phyloP scores from a whole-genome alignment of 2,888 invertebrate species.

The Sclerodermus sp. region DNA sequence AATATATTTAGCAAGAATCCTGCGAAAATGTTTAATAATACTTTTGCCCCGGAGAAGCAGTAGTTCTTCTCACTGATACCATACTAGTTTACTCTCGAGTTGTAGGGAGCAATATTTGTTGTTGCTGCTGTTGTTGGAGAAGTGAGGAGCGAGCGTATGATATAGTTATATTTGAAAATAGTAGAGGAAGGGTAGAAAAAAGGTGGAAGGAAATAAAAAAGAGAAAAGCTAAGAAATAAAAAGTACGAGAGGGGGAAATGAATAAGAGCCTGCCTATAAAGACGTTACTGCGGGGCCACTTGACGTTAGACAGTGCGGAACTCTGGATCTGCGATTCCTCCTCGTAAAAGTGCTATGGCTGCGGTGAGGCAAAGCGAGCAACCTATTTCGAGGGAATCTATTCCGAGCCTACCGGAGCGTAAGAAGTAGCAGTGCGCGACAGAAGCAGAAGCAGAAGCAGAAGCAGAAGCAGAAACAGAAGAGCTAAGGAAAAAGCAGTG shows the following conservation, averaged over 20 bases:
- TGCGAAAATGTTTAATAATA: no score
- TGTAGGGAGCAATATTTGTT: no score
- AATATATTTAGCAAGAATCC: no score
- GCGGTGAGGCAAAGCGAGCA: conserved; percentile 4
- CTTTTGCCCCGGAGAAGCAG: no score
- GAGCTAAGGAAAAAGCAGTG: neutral
- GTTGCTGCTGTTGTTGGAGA: no score
- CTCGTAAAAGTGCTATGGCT: conserved; percentile 25
- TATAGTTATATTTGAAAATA: no score
- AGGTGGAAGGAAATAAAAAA: conserved; percentile 6
- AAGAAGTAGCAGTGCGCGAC: conserved; percentile 18
- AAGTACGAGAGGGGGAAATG: conserved; percentile 3
- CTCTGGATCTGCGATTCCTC: conserved; percentile 33
- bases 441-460: conserved; percentile 4
- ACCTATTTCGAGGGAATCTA: conserved; percentile 32
- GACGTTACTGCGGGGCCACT: conserved; percentile 40
- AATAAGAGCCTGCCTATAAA: conserved; percentile 34
- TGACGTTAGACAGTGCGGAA: conserved; percentile 43
- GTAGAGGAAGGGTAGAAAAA: conserved; percentile 7
- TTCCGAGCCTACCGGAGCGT: conserved; percentile 31
- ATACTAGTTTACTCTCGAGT: no score
- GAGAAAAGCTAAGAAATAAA: conserved; percentile 5
- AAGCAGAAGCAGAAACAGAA: conserved; percentile 1
- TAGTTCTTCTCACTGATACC: no score
- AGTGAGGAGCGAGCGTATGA: no score